Percentiles rank a stretch among this genome's conserved stretches.
These are phyloP conservation scores for Formicarius rufipectus DNA, from an alignment of 2,113 vertebrate genomes.

Conservation along the genomic window DNA sequence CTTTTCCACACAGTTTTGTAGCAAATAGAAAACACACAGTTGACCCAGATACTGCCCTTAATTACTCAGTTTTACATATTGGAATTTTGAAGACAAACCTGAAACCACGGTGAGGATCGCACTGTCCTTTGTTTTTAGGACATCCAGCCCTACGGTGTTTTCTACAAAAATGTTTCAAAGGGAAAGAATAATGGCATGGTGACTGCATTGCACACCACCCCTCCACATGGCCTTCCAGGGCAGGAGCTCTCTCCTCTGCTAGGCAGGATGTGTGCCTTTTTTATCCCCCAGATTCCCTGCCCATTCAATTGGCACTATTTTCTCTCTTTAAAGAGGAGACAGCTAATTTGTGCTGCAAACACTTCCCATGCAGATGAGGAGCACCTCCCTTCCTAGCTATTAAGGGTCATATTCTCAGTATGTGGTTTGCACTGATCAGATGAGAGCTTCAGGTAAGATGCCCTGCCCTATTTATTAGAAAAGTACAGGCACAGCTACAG, in stretches of 20 bases:
- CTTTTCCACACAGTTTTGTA: neutral
- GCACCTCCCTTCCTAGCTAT: neutral
- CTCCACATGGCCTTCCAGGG: rapidly evolving
- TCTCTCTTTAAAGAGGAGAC: neutral
- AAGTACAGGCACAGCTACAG: neutral
- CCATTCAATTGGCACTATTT: neutral
- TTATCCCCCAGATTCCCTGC: neutral
- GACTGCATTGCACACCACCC: neutral
- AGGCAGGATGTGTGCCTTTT: rapidly evolving
- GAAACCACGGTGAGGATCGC: rapidly evolving
- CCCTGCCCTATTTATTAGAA: neutral
- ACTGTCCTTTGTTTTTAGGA: neutral
- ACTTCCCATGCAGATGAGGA: neutral
- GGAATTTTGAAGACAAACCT: neutral
- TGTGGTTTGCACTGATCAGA: neutral
- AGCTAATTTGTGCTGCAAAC: neutral
- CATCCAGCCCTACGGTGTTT: neutral
- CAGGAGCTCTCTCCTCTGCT: neutral
- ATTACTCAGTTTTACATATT: neutral
- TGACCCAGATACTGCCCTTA: neutral
- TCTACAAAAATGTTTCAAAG: neutral
- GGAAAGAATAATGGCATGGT: neutral
- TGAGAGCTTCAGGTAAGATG: neutral
- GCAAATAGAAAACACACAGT: neutral
- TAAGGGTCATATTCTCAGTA: neutral